Percentiles rank a stretch among this genome's conserved stretches.
phyloP scores from a whole-genome alignment of 1,140 invertebrate species.

The Drosophila takahashii region DNA sequence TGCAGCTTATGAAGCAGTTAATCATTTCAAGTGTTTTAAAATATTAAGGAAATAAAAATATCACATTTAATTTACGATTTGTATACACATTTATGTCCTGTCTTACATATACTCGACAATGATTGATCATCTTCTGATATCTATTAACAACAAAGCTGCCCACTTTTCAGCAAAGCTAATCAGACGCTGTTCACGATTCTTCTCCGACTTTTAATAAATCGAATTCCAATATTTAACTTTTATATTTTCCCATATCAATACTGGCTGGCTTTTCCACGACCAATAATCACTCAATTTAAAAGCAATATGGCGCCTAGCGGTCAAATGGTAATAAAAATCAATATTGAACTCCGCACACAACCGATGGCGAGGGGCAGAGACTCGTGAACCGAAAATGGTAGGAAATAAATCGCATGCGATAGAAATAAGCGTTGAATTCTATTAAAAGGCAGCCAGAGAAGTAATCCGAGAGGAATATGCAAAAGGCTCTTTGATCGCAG shows the following conservation, averaged over 20 bases:
- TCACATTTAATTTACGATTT: neutral
- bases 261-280: slow-evolving; percentile 6
- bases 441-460: slow-evolving; percentile 63
- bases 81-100: neutral
- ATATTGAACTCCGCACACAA: slow-evolving; percentile 61
- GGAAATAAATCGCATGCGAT: slow-evolving; percentile 83
- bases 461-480: slow-evolving; percentile 55
- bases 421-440: slow-evolving; percentile 84
- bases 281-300: slow-evolving; percentile 76
- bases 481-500: slow-evolving; percentile 57
- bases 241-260: slow-evolving; percentile 67
- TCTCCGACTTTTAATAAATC: slow-evolving; percentile 18
- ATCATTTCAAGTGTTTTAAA: slow-evolving; percentile 46
- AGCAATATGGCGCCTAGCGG: slow-evolving; percentile 81
- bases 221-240: slow-evolving; percentile 7
- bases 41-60: neutral
- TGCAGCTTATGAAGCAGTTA: slow-evolving; percentile 35
- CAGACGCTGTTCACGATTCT: slow-evolving; percentile 16
- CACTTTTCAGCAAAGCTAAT: slow-evolving; percentile 23
- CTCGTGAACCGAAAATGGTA: slow-evolving; percentile 72
- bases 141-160: neutral
- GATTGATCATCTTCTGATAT: neutral
- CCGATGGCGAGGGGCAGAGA: slow-evolving; percentile 12
- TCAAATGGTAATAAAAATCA: slow-evolving; percentile 82
- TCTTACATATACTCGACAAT: neutral